Base-by-base conservation (phyloP, 2,797 vertebrate species). In the Ctenochaetus hawaiiensis region DNA sequence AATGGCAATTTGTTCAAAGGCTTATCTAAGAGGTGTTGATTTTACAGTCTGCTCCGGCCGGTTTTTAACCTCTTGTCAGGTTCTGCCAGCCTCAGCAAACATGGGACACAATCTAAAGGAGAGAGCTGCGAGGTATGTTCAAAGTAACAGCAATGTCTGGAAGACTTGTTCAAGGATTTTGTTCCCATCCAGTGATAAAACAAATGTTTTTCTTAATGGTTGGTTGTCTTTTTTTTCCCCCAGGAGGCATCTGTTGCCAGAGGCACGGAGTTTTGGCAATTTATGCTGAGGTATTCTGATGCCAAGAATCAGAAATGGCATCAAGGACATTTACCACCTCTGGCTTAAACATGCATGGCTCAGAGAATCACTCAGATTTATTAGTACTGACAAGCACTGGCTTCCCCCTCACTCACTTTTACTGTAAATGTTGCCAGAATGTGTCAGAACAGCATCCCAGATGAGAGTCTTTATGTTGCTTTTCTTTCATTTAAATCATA, bases 261-360 rank as follows among this genome's bases (percentile, higher is more conserved):
- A 75, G 11, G 23, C 51, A 41, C 34, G 11, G 48, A 52, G 67
- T 61, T 72, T 51, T 75, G 75, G 74, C 49, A 0, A 30, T n/a
- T n/a, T 8, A 14, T 2, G 47, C 30, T 3, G 26, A 75, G 43
- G 51, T 63, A 71, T 80, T 75, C 58, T 82, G 66, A 81, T 59
- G 69, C 73, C 51, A 53, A 12, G 34, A 69, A 68, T 79, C 78
- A 74, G 76, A 90, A 85, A 84, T 80, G 75, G 67, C 66, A 86
- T 83, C 60, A 81, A 68, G 72, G 86, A 81, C 75, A 47, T 86
- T 85, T 39, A n/a, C 61, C 75, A 78, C 82, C 26, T 11, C 69
- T 73, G 68, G 76, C 72, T 84, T 53, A 59, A 70, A 75, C 78
- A 30, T 49, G 64, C 60, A 67, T 13, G 43, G 56, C 48, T 81